Percentiles rank a stretch among this genome's conserved stretches.
phyloP scores from a whole-genome alignment of 64 coral and sea anemone species.

The Montipora efflorescens region DNA sequence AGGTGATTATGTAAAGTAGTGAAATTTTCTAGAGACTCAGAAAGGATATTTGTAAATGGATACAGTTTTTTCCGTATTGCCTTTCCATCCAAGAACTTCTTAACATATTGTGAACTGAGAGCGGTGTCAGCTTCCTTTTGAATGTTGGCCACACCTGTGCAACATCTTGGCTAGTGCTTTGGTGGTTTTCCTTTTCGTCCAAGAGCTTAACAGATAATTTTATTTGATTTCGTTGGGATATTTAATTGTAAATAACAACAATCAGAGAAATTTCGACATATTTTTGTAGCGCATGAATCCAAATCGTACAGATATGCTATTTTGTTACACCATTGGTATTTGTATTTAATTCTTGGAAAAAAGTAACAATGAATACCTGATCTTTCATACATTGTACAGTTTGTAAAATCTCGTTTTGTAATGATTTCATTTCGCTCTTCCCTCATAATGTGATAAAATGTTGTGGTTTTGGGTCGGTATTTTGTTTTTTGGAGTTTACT shows the following conservation, averaged over 20 bases:
- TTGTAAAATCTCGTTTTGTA: background rate
- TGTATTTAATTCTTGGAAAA: constrained; percentile 17
- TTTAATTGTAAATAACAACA: constrained; percentile 10
- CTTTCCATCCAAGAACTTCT: background rate
- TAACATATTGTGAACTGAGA: too few relatives aligned
- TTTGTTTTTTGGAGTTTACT: too few relatives aligned
- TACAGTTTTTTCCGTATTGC: background rate
- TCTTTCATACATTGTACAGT: background rate
- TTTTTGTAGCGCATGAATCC: constrained; percentile 8
- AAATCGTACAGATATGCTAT: background rate
- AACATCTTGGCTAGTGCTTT: background rate
- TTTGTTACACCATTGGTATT: constrained; percentile 1
- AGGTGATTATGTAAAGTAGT: too few relatives aligned
- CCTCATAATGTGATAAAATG: too few relatives aligned
- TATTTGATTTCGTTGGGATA: background rate
- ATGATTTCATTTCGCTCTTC: background rate
- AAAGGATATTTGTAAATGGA: background rate
- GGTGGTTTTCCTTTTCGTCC: background rate
- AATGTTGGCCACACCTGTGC: background rate
- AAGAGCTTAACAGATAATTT: background rate
- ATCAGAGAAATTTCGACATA: background rate
- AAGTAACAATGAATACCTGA: background rate
- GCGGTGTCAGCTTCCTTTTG: background rate
- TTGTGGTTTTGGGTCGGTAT: too few relatives aligned
- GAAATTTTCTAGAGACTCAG: background rate